These are phyloP conservation scores for Bombus waltoni DNA, from an alignment of 1,140 invertebrate genomes.

Conservation along the genomic window DNA sequence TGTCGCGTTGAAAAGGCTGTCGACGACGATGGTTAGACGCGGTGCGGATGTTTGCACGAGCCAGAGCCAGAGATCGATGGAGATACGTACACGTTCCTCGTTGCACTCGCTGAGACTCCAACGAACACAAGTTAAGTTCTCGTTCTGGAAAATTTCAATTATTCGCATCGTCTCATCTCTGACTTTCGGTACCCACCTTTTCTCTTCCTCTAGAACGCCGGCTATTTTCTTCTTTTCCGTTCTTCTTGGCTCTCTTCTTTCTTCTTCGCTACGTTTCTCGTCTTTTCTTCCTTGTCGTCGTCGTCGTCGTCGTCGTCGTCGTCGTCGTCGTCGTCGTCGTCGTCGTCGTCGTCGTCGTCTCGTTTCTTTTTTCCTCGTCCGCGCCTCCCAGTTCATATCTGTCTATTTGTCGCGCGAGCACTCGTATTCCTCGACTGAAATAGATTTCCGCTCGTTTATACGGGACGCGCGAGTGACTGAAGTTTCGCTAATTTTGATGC, in stretches of 20 bases:
- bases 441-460: constrained; percentile 21
- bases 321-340: constrained; percentile 50
- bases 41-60: constrained; percentile 23
- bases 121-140: constrained; percentile 67
- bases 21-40: neutral
- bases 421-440: constrained; percentile 13
- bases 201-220: neutral
- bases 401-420: constrained; percentile 32
- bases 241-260: neutral
- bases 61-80: constrained; percentile 7
- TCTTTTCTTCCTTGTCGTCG: neutral
- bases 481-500: constrained; percentile 71
- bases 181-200: neutral
- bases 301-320: neutral
- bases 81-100: constrained; percentile 11
- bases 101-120: neutral
- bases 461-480: neutral
- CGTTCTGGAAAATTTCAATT: constrained; percentile 78
- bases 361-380: constrained; percentile 10
- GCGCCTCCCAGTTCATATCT: constrained; percentile 35
- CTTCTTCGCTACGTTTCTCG: neutral
- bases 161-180: constrained; percentile 75
- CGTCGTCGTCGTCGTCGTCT: neutral
- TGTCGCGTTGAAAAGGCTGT: constrained; percentile 10
- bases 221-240: neutral